Conservation (phyloP, 2,797 vertebrate genomes). For the Channa striata region DNA sequence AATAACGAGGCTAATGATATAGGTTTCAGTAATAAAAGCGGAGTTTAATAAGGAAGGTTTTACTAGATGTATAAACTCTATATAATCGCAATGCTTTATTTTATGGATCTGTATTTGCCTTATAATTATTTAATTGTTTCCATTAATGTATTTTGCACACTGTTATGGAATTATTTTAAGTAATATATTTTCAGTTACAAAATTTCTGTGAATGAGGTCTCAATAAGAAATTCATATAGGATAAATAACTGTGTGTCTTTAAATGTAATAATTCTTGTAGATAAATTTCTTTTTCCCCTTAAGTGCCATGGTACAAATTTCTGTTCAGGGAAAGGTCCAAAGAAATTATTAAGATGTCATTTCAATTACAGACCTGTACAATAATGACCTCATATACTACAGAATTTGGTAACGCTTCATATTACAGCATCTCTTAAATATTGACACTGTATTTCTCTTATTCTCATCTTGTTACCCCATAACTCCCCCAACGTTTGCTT, state of each 20-base stretch:
- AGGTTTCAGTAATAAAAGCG: neutral
- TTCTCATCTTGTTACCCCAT: too few species aligned
- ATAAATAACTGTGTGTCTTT: neutral
- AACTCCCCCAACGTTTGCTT: too few species aligned
- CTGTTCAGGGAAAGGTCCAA: neutral
- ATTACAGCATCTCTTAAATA: too few species aligned
- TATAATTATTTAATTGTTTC: too few species aligned
- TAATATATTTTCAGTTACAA: too few species aligned
- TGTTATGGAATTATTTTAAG: neutral
- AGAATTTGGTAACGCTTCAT: too few species aligned
- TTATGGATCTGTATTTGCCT: neutral
- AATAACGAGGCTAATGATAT: neutral
- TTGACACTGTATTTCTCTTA: too few species aligned
- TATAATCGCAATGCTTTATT: neutral
- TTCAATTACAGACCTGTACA: neutral
- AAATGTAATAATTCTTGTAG: neutral
- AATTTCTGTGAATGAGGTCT: neutral
- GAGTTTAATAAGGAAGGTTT: neutral
- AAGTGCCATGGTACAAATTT: neutral
- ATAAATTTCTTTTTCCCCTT: too few species aligned
- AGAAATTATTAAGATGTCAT: neutral
- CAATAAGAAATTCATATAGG: neutral
- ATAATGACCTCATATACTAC: too few species aligned
- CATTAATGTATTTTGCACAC: neutral
- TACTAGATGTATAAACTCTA: neutral